Percentiles rank a stretch among this genome's conserved stretches.
These are phyloP conservation scores for Trichopoda pennipes DNA, from an alignment of 2,888 invertebrate species.

Conservation along the genomic window DNA sequence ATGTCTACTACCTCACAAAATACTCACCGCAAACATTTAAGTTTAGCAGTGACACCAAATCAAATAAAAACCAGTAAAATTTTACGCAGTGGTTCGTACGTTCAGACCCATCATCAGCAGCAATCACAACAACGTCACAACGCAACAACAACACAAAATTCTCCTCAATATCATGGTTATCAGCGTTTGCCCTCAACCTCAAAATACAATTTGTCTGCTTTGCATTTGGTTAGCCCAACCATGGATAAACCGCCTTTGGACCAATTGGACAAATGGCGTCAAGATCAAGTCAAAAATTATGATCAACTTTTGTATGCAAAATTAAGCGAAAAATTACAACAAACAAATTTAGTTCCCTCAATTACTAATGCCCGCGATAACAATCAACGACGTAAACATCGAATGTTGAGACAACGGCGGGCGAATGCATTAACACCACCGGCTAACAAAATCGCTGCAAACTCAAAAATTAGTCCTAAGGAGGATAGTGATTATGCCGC, in stretches of 20 bases:
- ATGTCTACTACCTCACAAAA: slow-evolving; percentile 71
- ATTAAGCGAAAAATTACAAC: slow-evolving; percentile 79
- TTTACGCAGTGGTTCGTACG: slow-evolving; percentile 69
- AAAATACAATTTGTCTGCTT: slow-evolving; percentile 76
- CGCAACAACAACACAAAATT: slow-evolving; percentile 70
- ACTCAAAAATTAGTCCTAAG: slow-evolving; percentile 43
- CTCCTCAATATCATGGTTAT: slow-evolving; percentile 76
- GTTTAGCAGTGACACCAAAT: slow-evolving; percentile 66
- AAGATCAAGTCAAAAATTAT: slow-evolving; percentile 77
- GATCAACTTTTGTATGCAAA: slow-evolving; percentile 80
- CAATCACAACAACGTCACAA: slow-evolving; percentile 38
- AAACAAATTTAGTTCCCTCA: slow-evolving; percentile 70
- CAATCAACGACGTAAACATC: slow-evolving; percentile 74
- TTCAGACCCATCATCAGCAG: slow-evolving; percentile 68
- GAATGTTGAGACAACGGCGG: slow-evolving; percentile 59
- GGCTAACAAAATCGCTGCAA: slow-evolving; percentile 50
- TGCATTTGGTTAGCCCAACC: slow-evolving; percentile 74
- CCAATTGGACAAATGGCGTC: slow-evolving; percentile 82
- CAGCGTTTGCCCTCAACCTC: slow-evolving; percentile 71
- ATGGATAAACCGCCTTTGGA: slow-evolving; percentile 75
- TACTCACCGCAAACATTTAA: slow-evolving; percentile 63
- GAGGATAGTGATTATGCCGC: slow-evolving; percentile 69
- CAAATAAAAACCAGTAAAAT: slow-evolving; percentile 73
- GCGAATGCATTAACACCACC: slow-evolving; percentile 34
- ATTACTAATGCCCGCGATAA: slow-evolving; percentile 63